Base-by-base conservation (phyloP, 2,113 vertebrate genomes). In the Malurus melanocephalus region DNA sequence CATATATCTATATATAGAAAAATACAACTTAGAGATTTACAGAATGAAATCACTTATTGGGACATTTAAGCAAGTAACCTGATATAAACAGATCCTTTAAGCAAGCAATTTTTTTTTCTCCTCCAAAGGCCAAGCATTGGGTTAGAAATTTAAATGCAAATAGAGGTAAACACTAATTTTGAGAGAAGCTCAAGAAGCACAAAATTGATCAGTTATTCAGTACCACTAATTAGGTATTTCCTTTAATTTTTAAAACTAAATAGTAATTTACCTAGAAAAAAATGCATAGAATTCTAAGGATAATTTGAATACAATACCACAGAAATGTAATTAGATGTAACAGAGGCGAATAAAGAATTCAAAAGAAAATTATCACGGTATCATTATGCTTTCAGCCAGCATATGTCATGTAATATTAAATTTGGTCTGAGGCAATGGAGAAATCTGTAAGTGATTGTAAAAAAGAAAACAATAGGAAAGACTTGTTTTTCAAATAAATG, bases 401-500 rank as follows among this genome's bases (percentile, higher is more conserved):
- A 40, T 74, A 16, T 35, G 19, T 13, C 27, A 73, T 9, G 17
- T 13, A 72, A 68, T 64, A 64, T 16, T 48, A 79, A 79, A 85
- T 6, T 22, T 6, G n/a, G 9, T 32, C 53, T 76, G 55, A 76
- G 45, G 11, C 0, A 0, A 76, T 3, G 57, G 24, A 65, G 30
- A 73, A 55, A 72, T 77, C 43, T 51, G 2, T 42, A 73, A 85
- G 26, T 30, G 57, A 71, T 40, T 26, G 38, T 38, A 53, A 46
- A 65, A 77, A 84, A 93, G 7, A 33, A 33, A 88, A 1, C 38
- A 62, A 51, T 35, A 56, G 26, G 32, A 82, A 88, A 74, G 20
- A 15, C 52, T 32, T 61, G 24, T 2, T 88, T 88, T 92, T 80
- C 60, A 88, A 40, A 59, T 74, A 61, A 92, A 92, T 80, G 20